Evolutionary conservation across 2,888 invertebrate species (phyloP), one percentile per base, ranked within the genome.

Genomic region (Pammene aurita): DNA sequence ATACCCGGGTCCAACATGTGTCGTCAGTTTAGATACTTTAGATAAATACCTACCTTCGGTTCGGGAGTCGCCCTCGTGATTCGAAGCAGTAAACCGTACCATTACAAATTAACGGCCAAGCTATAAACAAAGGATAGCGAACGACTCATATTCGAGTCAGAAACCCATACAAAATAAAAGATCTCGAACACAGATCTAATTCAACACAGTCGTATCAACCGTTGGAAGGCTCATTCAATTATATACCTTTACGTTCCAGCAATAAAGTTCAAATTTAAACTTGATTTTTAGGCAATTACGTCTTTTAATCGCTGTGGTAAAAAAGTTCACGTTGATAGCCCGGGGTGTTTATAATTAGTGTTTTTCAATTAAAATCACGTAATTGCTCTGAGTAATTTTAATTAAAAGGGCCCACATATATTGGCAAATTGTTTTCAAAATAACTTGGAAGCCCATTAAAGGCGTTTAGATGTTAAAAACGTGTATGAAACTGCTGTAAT

Each of bases 301-400:
- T 26, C 26, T 1, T 26, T 26, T 26, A 26, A 2, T 26, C 26
- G 26, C 4, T 1, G 1, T 26, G 26, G 26, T 26, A 26, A 26
- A 26, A 26, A 26, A n/a, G n/a, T n/a, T n/a, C 34, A 18, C 26
- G 48, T 34, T 57, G 0, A 61, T 46, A n/a, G 48, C 42, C 26
- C 14, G 35, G 4, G 16, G 14, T 44, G 44, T 44, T 44, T 38
- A 50, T 50, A 67, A 62, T 62, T 38, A 56, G 56, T 18, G 18
- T 16, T 67, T 67, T 67, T 67, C 50, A 56, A 67, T 62, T 62
- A 50, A 62, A 67, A 57, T 41, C 34, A 13, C 55, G 41, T 62
- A 67, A 67, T 67, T 67, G 41, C 34, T 16, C 1, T 1, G 0
- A 62, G 67, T 50, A 56, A 54, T 63, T 63, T 50, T 56, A 62